Percentiles rank a stretch among this genome's conserved stretches.
These are phyloP conservation scores for Argentina silus DNA, from an alignment of 2,797 vertebrate species.

Conservation along the genomic window DNA sequence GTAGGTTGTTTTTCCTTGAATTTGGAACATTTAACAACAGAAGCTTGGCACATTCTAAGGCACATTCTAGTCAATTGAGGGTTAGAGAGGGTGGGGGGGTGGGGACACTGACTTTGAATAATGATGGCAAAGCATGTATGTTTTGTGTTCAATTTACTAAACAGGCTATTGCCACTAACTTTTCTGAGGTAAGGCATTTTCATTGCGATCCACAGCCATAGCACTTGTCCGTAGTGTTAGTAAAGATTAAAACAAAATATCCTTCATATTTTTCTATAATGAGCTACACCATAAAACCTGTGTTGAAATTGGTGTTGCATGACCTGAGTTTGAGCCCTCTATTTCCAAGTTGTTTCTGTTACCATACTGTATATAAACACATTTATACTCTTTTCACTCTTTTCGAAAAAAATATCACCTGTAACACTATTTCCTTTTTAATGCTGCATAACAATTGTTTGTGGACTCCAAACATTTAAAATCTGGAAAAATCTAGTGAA, in stretches of 20 bases:
- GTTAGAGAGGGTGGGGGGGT: neutral
- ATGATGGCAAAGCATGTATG: neutral
- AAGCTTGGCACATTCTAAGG: neutral
- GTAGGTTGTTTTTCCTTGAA: neutral
- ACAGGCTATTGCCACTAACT: neutral
- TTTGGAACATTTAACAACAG: neutral
- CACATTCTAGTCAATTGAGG: neutral
- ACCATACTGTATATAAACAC: neutral
- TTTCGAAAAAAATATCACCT: neutral
- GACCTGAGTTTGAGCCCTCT: slow-evolving; percentile 9
- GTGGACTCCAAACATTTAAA: neutral
- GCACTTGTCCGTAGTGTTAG: neutral
- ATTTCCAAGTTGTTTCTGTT: neutral
- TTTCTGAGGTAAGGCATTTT: neutral
- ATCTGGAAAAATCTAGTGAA: neutral
- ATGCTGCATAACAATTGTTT: neutral
- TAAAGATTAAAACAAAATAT: neutral
- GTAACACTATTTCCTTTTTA: neutral
- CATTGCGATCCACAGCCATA: neutral
- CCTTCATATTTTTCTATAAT: slow-evolving; percentile 5
- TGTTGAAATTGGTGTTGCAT: neutral
- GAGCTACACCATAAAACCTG: neutral
- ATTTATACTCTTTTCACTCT: neutral
- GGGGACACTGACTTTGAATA: neutral
- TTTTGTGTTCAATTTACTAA: neutral